Base-by-base conservation (phyloP, 2,113 vertebrate genomes). In the Protomyctophum bolini region DNA sequence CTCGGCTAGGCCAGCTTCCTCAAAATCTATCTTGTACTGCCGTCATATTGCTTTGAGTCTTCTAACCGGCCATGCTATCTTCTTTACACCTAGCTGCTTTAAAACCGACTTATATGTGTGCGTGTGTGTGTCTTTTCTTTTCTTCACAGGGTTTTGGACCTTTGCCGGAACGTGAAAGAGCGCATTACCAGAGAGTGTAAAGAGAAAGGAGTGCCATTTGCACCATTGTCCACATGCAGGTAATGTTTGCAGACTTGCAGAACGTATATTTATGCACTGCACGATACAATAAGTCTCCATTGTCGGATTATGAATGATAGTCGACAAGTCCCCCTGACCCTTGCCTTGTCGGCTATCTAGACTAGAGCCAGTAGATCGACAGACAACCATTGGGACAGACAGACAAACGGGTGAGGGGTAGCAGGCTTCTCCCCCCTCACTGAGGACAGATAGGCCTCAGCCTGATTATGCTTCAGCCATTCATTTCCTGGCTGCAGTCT, bases 121-220 rank as follows among this genome's bases (percentile, higher is more conserved):
- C 15, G 29, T 15, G 15, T 70, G 8, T 70, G 0, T 68, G 33
- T 50, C 6, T 63, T 51, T 56, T 14, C 46, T 10, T 70, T 74
- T 76, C 63, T 76, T 88, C 63, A 10, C 83, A 99, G 98, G 84
- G 96, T 99, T 87, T 86, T 99, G 87, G 97, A 99, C 91, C 94
- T 98, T 72, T 99, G 98, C 88, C 94, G 95, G 82, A 99, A 99
- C 68, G 97, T 99, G 10, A 99, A 99, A 80, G 97, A 96, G 72
- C 94, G 97, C 83, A 96, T 99, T 83, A 79, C 90, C 81, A 91
- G 87, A 81, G 98, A 99, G 87, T 98, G 98, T 89, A 99, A 98
- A 94, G 97, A 98, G 69, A 97, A 78, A 72, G 98, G 96, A 78
- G 98, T 99, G 73, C 98, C 98, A 77, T 99, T 98, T 90, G 79